These are phyloP conservation scores for Rhodinocichla rosea DNA, from an alignment of 2,113 vertebrate genomes.

Conservation along the genomic window DNA sequence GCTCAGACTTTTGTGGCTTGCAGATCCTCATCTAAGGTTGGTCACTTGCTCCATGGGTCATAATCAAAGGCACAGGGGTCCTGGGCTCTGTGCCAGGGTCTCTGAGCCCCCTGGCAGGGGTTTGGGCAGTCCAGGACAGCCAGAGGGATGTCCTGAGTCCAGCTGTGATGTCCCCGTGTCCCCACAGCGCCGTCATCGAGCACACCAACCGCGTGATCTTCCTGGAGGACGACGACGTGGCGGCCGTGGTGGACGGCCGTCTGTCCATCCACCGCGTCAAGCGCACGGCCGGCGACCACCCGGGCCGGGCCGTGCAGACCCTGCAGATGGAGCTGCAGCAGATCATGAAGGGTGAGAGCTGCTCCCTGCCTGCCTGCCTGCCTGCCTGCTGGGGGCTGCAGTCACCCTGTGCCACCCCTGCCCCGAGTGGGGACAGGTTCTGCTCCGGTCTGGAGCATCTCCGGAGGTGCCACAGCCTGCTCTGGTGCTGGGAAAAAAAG, in stretches of 20 bases:
- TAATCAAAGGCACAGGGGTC: too few relatives aligned
- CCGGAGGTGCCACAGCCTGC: not conserved
- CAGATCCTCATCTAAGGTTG: too few relatives aligned
- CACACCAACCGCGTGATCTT: slow-evolving; percentile 97
- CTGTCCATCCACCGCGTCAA: slow-evolving; percentile 97
- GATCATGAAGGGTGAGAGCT: slow-evolving; percentile 92
- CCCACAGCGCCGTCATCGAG: slow-evolving; percentile 89
- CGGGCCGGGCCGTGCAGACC: slow-evolving; percentile 92
- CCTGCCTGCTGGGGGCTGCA: not conserved
- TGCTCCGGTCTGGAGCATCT: too few relatives aligned
- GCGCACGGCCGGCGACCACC: slow-evolving; percentile 87
- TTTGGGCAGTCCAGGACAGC: too few relatives aligned
- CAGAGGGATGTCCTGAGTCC: too few relatives aligned
- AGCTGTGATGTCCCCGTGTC: not conserved
- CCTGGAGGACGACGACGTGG: slow-evolving; percentile 96
- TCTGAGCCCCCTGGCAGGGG: too few relatives aligned
- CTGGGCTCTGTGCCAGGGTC: too few relatives aligned
- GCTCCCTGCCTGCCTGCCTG: not conserved
- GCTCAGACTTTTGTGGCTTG: too few relatives aligned
- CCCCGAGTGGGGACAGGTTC: accelerated
- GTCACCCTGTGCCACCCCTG: not conserved
- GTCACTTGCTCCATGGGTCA: too few relatives aligned
- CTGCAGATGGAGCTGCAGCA: slow-evolving; percentile 98
- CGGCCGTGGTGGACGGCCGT: slow-evolving; percentile 87
- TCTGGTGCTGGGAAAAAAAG: not conserved